These are phyloP conservation scores for Calcarius lapponicus DNA, from an alignment of 2,797 vertebrate species.

Conservation along the genomic window DNA sequence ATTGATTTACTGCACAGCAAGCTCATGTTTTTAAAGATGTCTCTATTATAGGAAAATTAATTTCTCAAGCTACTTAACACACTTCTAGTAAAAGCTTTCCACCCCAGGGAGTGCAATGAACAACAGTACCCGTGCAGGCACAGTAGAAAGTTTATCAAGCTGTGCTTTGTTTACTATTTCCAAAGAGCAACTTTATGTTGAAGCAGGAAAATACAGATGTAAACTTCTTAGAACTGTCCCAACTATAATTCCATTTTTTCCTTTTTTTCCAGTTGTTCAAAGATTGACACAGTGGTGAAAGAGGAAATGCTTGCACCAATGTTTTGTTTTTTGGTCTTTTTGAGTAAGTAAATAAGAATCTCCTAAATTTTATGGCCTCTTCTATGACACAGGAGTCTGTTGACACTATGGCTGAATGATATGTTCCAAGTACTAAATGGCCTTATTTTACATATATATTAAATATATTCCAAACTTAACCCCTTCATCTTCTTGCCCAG, in stretches of 20 bases:
- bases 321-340: background rate
- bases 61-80: constrained; percentile 77
- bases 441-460: background rate
- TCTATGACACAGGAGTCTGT: background rate
- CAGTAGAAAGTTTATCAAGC: background rate
- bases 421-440: background rate
- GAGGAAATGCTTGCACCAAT: background rate
- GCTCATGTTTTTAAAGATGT: constrained; percentile 76
- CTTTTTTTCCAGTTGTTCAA: background rate
- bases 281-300: fast-evolving
- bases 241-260: background rate
- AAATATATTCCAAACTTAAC: background rate
- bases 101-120: constrained; percentile 46
- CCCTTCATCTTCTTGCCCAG: background rate
- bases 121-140: constrained; percentile 47
- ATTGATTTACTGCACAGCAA: constrained; percentile 78
- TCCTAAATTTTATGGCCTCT: background rate
- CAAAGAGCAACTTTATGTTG: background rate
- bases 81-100: constrained; percentile 70
- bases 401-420: background rate
- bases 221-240: background rate
- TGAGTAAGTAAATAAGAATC: background rate
- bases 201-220: background rate
- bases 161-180: background rate
- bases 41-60: constrained; percentile 78